Evolutionary conservation across 2,113 vertebrate species (phyloP).

Genomic region (Chroicocephalus ridibundus): DNA sequence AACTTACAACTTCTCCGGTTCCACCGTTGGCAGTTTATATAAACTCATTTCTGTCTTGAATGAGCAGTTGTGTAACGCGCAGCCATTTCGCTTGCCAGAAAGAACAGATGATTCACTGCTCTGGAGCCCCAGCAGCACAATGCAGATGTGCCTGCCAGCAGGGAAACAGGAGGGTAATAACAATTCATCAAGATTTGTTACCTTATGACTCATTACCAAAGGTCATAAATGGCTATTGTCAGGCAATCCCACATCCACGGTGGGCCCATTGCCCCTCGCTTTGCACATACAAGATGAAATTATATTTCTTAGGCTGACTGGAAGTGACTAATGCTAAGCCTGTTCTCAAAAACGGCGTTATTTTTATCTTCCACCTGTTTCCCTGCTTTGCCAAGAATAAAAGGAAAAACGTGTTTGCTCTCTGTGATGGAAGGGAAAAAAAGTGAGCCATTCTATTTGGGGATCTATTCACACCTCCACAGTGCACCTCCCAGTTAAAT

Average conservation of each 20-base stretch:
- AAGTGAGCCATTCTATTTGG: fast-evolving
- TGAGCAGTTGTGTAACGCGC: not conserved
- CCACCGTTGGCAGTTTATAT: not conserved
- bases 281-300: not conserved
- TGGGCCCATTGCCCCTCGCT: not conserved
- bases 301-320: not conserved
- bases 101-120: not conserved
- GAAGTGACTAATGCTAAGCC: not conserved
- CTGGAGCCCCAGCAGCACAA: not conserved
- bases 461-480: not conserved
- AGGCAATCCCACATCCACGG: not conserved
- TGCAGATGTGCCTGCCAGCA: not conserved
- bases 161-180: not conserved
- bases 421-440: not conserved
- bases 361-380: constrained; percentile 19
- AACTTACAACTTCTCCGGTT: not conserved
- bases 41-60: not conserved
- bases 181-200: not conserved
- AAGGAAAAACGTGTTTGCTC: not conserved
- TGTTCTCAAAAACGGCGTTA: not conserved
- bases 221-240: not conserved
- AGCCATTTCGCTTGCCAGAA: not conserved
- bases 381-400: not conserved
- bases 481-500: not conserved
- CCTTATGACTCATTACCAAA: not conserved